Evolutionary conservation across 1,140 invertebrate genomes (phyloP).

Genomic region (Pissodes strobi): DNA sequence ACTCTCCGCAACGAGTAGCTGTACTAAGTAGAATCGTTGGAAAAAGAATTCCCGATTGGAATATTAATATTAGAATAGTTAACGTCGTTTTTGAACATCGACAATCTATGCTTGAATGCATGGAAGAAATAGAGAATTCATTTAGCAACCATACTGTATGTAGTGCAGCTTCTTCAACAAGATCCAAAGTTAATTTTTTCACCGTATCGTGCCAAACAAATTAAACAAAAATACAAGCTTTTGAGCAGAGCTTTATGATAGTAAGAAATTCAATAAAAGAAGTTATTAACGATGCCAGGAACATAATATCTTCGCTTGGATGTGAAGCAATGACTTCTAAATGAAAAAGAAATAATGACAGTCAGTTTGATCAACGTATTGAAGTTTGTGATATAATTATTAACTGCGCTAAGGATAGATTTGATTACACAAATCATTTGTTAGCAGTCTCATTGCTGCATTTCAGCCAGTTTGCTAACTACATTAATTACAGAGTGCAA

Average conservation of each 20-base stretch:
- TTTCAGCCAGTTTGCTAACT: no score
- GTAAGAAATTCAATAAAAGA: conserved; percentile 4
- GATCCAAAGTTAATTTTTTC: conserved; percentile 32
- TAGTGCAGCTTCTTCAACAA: conserved; percentile 1
- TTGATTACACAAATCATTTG: conserved; percentile 27
- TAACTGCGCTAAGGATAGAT: conserved; percentile 27
- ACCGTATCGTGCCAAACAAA: conserved; percentile 30
- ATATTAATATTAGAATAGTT: conserved; percentile 28
- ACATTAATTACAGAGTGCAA: no score
- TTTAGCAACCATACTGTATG: not conserved
- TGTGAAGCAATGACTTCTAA: not conserved
- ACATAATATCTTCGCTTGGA: not conserved
- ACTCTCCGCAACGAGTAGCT: conserved; percentile 12
- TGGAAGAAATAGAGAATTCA: conserved; percentile 19
- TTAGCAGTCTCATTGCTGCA: no score
- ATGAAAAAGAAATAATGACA: no score
- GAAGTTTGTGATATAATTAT: conserved; percentile 40
- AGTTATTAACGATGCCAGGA: conserved; percentile 2
- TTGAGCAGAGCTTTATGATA: not conserved
- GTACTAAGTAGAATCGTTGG: conserved; percentile 24
- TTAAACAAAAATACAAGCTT: conserved; percentile 3
- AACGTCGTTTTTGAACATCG: conserved; percentile 23
- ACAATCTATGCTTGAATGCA: conserved; percentile 13
- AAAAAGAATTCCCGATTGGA: conserved; percentile 10
- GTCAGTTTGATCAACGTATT: no score